Conservation (phyloP, 2,888 invertebrate genomes). For the Blomia tropicalis region DNA sequence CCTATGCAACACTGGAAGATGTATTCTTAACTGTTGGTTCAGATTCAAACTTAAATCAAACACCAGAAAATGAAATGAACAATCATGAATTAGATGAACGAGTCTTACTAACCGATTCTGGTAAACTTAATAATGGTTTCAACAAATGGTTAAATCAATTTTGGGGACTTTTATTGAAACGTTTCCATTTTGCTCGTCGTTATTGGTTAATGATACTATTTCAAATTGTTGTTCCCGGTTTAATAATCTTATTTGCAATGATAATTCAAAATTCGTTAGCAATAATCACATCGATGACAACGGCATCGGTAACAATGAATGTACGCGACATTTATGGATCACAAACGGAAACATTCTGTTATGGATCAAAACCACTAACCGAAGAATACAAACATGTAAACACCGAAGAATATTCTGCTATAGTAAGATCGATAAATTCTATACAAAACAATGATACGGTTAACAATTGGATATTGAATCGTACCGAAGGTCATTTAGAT, state of each 20-base stretch:
- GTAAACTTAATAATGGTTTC: constrained; percentile 31
- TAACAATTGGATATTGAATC: not conserved
- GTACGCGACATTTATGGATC: not conserved
- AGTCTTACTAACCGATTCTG: not conserved
- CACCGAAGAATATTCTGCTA: not conserved
- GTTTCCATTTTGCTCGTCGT: constrained; percentile 36
- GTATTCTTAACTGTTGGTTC: constrained; percentile 51
- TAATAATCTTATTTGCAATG: constrained; percentile 21
- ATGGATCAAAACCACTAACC: not conserved
- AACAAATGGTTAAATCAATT: constrained; percentile 33
- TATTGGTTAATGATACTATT: constrained; percentile 36
- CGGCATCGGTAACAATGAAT: not conserved
- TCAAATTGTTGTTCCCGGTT: constrained; percentile 28
- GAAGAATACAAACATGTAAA: not conserved
- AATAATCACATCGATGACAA: not conserved
- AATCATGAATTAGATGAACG: not conserved
- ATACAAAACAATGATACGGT: not conserved
- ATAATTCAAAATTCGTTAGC: not conserved
- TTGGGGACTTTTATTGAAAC: constrained; percentile 35
- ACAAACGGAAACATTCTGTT: not conserved
- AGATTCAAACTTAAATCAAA: not conserved
- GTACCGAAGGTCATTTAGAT: not conserved
- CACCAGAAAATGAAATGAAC: not conserved
- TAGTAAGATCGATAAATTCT: not conserved
- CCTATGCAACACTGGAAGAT: constrained; percentile 77